Percentiles rank a stretch among this genome's conserved stretches.
Conservation (phyloP, 92 coral and sea anemone genomes). For the Palythoa grandiflora region DNA sequence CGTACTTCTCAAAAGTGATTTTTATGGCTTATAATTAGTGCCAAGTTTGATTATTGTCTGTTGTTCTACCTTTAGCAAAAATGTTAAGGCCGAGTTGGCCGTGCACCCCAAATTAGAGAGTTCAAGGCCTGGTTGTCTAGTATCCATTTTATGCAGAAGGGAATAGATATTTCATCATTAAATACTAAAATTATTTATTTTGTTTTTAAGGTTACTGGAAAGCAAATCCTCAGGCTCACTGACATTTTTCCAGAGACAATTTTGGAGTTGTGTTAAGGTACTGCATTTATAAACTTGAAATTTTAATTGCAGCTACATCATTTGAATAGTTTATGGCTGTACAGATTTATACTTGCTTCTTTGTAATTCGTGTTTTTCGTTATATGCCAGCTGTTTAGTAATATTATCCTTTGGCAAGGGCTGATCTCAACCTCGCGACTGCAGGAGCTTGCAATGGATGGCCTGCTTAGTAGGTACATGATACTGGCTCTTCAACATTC, state of each 20-base stretch:
- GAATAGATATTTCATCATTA: background rate
- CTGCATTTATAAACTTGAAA: background rate
- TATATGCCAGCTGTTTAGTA: constrained; percentile 74
- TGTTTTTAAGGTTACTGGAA: constrained; percentile 74
- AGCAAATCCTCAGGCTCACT: constrained; percentile 89
- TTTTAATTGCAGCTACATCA: no score
- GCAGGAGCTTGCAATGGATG: constrained; percentile 95
- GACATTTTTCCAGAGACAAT: constrained; percentile 93
- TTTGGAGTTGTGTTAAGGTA: constrained; percentile 98
- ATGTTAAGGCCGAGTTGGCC: no score
- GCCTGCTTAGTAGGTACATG: constrained; percentile 88
- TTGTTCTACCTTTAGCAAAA: no score
- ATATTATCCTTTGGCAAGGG: constrained; percentile 93
- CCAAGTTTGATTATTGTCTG: no score
- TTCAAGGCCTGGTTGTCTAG: background rate
- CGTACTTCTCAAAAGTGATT: no score
- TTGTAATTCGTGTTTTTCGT: no score
- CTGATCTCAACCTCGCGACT: constrained; percentile 82
- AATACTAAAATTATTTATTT: background rate
- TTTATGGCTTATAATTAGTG: no score
- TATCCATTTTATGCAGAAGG: background rate
- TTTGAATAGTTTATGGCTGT: no score
- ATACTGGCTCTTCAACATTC: constrained; percentile 95
- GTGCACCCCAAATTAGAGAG: no score
- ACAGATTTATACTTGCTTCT: no score